A percentile compares a stretch with the other conserved stretches of the same genome.
phyloP scores from a whole-genome alignment of 1,140 invertebrate genomes.

The Diorhabda carinulata region DNA sequence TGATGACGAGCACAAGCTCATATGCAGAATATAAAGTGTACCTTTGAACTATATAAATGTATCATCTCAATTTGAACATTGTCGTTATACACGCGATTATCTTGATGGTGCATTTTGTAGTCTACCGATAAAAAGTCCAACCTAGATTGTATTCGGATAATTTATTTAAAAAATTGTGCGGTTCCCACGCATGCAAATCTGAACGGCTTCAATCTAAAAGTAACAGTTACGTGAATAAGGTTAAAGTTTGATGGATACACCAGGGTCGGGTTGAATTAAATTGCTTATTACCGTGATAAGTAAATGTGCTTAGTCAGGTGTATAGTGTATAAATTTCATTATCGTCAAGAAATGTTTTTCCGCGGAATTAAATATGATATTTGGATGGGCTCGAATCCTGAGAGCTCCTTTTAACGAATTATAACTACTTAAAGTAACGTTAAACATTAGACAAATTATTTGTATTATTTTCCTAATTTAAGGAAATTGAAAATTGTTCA shows the following conservation, averaged over 20 bases:
- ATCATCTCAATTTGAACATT: constrained; percentile 25
- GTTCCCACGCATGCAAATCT: constrained; percentile 21
- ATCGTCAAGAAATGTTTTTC: no score
- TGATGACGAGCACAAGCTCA: background rate
- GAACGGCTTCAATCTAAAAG: background rate
- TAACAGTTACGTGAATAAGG: constrained; percentile 6
- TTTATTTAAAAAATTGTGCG: constrained; percentile 20
- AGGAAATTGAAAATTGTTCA: no score
- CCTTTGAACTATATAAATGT: constrained; percentile 15
- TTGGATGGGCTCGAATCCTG: no score
- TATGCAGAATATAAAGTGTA: constrained; percentile 15
- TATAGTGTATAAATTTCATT: no score
- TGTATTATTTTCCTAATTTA: no score
- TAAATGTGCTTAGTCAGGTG: no score
- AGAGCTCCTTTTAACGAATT: no score
- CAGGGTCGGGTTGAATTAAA: background rate
- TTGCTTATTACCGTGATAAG: no score
- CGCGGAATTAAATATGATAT: no score
- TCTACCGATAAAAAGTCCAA: constrained; percentile 25
- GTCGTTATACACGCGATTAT: constrained; percentile 26
- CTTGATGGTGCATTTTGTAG: constrained; percentile 24
- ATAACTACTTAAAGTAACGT: no score
- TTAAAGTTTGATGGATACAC: background rate
- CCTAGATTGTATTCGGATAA: constrained; percentile 26
- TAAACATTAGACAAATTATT: no score